Conservation (phyloP, 2,888 invertebrate species). For the Schizotus pectinicornis region DNA sequence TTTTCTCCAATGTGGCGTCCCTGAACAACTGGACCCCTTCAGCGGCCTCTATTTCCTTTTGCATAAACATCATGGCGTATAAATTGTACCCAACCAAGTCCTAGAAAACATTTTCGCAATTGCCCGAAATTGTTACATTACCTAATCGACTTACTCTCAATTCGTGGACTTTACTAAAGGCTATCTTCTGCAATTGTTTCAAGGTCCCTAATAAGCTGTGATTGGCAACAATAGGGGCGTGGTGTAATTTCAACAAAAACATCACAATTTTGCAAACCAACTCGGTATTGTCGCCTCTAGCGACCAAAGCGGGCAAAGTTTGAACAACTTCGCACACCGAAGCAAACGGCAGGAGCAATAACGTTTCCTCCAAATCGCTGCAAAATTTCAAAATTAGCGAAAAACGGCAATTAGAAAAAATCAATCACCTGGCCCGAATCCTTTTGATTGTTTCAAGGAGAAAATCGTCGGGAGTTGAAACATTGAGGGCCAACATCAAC, state of each 20-base stretch:
- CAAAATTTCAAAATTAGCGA: slow-evolving; percentile 38
- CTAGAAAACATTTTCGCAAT: slow-evolving; percentile 58
- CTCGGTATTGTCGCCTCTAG: slow-evolving; percentile 75
- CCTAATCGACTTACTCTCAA: slow-evolving; percentile 63
- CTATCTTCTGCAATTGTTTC: slow-evolving; percentile 66
- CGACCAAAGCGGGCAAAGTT: slow-evolving; percentile 72
- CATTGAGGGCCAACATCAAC: slow-evolving; percentile 82
- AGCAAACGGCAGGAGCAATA: slow-evolving; percentile 84
- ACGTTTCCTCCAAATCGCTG: slow-evolving; percentile 90
- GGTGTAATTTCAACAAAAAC: slow-evolving; percentile 78
- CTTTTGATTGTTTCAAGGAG: slow-evolving; percentile 78
- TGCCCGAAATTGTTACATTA: slow-evolving; percentile 34
- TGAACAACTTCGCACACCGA: slow-evolving; percentile 80
- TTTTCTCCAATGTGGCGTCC: slow-evolving; percentile 72
- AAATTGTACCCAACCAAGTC: slow-evolving; percentile 86
- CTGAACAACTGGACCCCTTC: slow-evolving; percentile 79
- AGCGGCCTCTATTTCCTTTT: slow-evolving; percentile 75
- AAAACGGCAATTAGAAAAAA: slow-evolving; percentile 13
- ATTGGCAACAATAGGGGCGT: slow-evolving; percentile 79
- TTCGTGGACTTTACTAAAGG: slow-evolving; percentile 64
- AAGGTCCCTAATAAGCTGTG: slow-evolving; percentile 70
- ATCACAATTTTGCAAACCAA: slow-evolving; percentile 76
- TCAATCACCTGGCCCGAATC: slow-evolving; percentile 77
- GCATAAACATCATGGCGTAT: slow-evolving; percentile 79
- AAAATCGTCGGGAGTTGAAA: slow-evolving; percentile 77